Evolutionary conservation across 2,888 invertebrate genomes (phyloP), one percentile per base, ranked within the genome.

Genomic region (Tachina lurida): DNA sequence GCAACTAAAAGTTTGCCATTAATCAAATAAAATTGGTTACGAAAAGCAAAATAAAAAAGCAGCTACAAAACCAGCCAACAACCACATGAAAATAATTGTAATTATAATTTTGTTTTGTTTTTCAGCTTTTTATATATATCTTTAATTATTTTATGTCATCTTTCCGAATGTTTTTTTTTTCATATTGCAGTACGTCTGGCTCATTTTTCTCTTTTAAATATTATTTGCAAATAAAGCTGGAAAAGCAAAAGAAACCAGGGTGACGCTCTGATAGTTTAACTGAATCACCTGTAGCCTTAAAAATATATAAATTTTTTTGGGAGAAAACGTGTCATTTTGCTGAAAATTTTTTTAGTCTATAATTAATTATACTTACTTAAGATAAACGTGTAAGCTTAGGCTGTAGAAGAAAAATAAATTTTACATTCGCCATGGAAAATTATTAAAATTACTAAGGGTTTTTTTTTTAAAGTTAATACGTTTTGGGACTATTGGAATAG

Each of bases 11-110:
- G 65, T 56, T 31, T 71, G 56, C 65, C 76, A 77, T 83, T 83
- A 83, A 83, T 83, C 82, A 77, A 56, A 49, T 31, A 15, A 65
- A 83, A 71, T 82, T 76, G 82, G 56, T 65, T 63, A 43, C 9
- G 22, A 77, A 58, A 60, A 54, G 22, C 0, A 31, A 79, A 58
- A 19, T 3, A 17, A 65, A 65, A 56, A 47, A 60, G 45, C 47
- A n/a, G 68, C 54, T 39, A 41, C 12, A 10, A 68, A 49, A 68
- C 10, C 65, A 65, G 65, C 65, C 43, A 62, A 17, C 22, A 43
- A 45, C 39, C 52, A 45, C 13, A 52, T 54, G 58, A 73, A 79
- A 56, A 63, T 78, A 49, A 62, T 54, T 78, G 31, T 43, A 22
- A 47, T 41, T 60, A 3, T 9, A 10, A n/a, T n/a, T 62, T 70